Percentiles rank a stretch among this genome's conserved stretches.
These are phyloP conservation scores for Ciona savignyi DNA, from an alignment of 23 tunicate genomes.

Conservation along the genomic window DNA sequence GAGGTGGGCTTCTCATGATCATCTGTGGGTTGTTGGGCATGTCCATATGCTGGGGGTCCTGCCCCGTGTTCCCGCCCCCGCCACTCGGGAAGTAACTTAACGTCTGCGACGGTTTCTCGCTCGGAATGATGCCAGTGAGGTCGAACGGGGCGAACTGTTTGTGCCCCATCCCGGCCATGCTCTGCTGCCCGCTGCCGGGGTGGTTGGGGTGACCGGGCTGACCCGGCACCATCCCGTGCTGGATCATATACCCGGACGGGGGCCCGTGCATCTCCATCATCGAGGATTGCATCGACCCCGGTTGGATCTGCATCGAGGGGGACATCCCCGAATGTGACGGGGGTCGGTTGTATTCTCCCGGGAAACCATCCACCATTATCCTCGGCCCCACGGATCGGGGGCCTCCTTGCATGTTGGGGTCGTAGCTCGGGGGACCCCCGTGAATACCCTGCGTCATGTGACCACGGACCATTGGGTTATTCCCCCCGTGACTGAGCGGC, in stretches of 20 bases:
- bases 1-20: slow-evolving; percentile 8
- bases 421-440: slow-evolving; percentile 48
- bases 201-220: slow-evolving; percentile 16
- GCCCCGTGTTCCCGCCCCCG: slow-evolving; percentile 15
- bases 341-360: slow-evolving; percentile 26
- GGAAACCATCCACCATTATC: slow-evolving; percentile 17
- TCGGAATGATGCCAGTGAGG: slow-evolving; percentile 55
- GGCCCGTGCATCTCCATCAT: slow-evolving; percentile 49
- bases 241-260: slow-evolving; percentile 4
- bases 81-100: slow-evolving; percentile 66
- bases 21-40: slow-evolving; percentile 3
- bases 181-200: not conserved
- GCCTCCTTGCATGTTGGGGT: slow-evolving; percentile 16
- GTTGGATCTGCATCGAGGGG: slow-evolving; percentile 13
- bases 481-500: not conserved
- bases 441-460: not conserved
- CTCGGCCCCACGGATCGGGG: slow-evolving; percentile 49
- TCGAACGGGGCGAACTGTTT: slow-evolving; percentile 26
- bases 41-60: not conserved
- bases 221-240: slow-evolving; percentile 19
- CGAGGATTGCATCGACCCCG: slow-evolving; percentile 18
- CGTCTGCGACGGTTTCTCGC: slow-evolving; percentile 79
- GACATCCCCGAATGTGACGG: slow-evolving; percentile 60
- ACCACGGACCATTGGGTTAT: not conserved
- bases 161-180: not conserved